Percentiles rank a stretch among this genome's conserved stretches.
Evolutionary conservation across 1,140 invertebrate genomes (phyloP).

Genomic region (Drosophila repletoides): DNA sequence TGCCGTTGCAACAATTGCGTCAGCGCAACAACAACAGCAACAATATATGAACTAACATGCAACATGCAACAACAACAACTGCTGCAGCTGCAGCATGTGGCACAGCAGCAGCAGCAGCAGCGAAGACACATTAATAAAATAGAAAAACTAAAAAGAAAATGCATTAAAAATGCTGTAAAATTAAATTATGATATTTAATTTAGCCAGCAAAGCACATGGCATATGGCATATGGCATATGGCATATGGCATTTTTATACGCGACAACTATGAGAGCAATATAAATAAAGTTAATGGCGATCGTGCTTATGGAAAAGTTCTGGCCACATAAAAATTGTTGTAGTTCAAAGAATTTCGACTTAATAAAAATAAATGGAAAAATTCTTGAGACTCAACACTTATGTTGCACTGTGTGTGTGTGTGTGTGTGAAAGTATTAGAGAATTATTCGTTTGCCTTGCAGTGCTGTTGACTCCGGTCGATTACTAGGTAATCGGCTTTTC

Average conservation of each 20-base stretch:
- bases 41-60: constrained; percentile 37
- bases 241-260: constrained; percentile 55
- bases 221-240: too few relatives aligned
- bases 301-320: constrained; percentile 16
- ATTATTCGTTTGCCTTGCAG: too few relatives aligned
- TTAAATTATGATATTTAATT: constrained; percentile 69
- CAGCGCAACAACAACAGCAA: constrained; percentile 43
- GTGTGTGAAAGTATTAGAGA: not conserved
- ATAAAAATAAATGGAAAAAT: too few relatives aligned
- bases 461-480: too few relatives aligned
- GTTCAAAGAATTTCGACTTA: constrained; percentile 1
- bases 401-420: too few relatives aligned
- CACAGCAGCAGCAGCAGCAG: constrained; percentile 46
- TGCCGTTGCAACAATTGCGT: constrained; percentile 65
- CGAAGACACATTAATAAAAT: constrained; percentile 40
- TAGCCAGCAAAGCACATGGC: constrained; percentile 19
- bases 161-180: constrained; percentile 71
- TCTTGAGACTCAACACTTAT: too few relatives aligned
- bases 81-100: constrained; percentile 52
- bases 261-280: constrained; percentile 33
- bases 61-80: constrained; percentile 33
- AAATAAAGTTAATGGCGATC: constrained; percentile 36
- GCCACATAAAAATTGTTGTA: not conserved
- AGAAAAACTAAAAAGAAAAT: constrained; percentile 28
- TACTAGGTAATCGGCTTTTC: too few relatives aligned